Conservation (phyloP, 2,888 invertebrate genomes). For the Lepetodrilus schrolli region DNA sequence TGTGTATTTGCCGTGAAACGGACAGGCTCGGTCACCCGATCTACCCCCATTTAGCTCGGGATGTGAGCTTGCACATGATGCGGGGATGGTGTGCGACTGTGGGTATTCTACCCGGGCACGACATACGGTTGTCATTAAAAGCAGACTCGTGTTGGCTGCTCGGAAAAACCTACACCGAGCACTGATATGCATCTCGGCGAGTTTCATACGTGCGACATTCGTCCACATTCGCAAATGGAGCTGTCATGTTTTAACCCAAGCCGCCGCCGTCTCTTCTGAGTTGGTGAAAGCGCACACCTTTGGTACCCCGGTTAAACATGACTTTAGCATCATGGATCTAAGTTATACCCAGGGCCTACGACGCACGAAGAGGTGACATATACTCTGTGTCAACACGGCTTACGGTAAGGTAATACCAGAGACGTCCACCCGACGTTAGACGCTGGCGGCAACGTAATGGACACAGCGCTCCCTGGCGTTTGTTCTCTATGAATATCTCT, state of each 20-base stretch:
- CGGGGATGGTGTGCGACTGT: not conserved
- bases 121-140: not conserved
- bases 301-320: slow-evolving; percentile 29
- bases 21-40: slow-evolving; percentile 7
- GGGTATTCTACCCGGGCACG: not conserved
- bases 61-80: not conserved
- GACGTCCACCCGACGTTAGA: not conserved
- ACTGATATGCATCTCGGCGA: not conserved
- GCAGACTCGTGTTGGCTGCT: not conserved
- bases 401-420: slow-evolving; percentile 14
- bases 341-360: not conserved
- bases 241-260: no score
- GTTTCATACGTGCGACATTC: not conserved
- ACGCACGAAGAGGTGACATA: slow-evolving; percentile 20
- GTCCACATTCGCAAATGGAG: not conserved
- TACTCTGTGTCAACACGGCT: slow-evolving; percentile 26
- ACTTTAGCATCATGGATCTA: slow-evolving; percentile 28
- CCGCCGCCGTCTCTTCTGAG: no score
- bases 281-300: slow-evolving; percentile 24
- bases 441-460: slow-evolving; percentile 11
- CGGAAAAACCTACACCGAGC: not conserved
- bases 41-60: not conserved
- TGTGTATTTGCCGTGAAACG: slow-evolving; percentile 22
- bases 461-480: not conserved
- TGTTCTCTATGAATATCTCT: not conserved